phyloP scores from a whole-genome alignment of 2,797 vertebrate species.

The Protonibea diacanthus region DNA sequence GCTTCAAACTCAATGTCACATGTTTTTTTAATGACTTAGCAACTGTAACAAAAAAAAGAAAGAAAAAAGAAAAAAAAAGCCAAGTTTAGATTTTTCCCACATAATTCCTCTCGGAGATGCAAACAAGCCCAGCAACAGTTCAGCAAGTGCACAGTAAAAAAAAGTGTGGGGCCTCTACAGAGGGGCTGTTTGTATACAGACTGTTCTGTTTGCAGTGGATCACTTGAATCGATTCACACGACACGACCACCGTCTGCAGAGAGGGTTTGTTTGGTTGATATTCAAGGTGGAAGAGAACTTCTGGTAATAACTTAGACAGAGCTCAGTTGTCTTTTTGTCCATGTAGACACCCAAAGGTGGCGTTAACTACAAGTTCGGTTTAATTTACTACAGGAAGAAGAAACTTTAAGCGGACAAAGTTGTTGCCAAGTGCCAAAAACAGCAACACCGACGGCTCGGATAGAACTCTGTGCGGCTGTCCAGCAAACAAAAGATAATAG shows the following conservation, averaged over 20 bases:
- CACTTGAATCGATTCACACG: constrained; percentile 14
- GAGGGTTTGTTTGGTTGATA: constrained; percentile 31
- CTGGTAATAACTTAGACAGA: constrained; percentile 16
- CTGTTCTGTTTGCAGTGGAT: constrained; percentile 42
- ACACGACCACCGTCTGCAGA: too few species aligned
- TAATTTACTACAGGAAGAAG: constrained; percentile 45
- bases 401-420: constrained; percentile 42
- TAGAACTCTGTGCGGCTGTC: constrained; percentile 13
- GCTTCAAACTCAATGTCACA: constrained; percentile 18
- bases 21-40: background rate
- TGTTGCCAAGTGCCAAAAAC: constrained; percentile 8
- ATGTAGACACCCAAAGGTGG: constrained; percentile 15
- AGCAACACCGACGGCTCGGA: background rate
- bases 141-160: constrained; percentile 34
- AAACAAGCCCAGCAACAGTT: constrained; percentile 27
- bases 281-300: constrained; percentile 31
- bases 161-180: constrained; percentile 1
- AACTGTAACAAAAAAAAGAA: constrained; percentile 5
- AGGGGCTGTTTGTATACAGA: constrained; percentile 16
- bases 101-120: constrained; percentile 27
- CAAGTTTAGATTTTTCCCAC: background rate
- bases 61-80: background rate
- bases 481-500: constrained; percentile 22
- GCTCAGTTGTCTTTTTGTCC: constrained; percentile 15
- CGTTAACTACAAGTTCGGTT: constrained; percentile 32